Conservation (phyloP, 2,113 vertebrate genomes). For the Colossoma macropomum region DNA sequence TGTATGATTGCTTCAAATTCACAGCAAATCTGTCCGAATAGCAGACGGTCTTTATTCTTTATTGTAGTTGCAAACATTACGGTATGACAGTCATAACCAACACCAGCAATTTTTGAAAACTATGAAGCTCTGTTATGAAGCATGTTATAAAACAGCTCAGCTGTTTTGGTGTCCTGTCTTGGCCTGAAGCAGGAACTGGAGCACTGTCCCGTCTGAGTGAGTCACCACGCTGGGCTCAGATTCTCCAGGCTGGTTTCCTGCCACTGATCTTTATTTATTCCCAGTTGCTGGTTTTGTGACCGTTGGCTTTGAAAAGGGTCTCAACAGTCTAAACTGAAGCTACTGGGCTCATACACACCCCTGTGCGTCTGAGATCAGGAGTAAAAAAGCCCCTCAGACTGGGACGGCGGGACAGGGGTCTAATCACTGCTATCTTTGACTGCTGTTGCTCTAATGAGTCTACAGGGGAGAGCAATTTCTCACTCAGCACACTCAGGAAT, state of each 20-base stretch:
- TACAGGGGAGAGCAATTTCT: slow-evolving; percentile 32
- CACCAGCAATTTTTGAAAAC: no score
- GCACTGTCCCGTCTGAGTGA: neutral
- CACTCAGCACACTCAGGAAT: slow-evolving; percentile 19
- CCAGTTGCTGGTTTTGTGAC: neutral
- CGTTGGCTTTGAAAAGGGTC: neutral
- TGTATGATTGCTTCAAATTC: no score
- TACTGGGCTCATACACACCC: neutral
- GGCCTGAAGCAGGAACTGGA: neutral
- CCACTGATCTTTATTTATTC: slow-evolving; percentile 16
- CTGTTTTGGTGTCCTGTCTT: neutral
- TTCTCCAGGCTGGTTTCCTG: slow-evolving; percentile 11
- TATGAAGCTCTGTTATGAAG: no score
- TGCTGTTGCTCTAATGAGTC: slow-evolving; percentile 28
- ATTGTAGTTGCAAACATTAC: no score
- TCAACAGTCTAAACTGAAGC: slow-evolving; percentile 7
- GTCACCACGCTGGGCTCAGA: neutral
- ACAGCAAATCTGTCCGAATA: no score
- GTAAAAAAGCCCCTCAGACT: no score
- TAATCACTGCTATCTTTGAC: slow-evolving; percentile 48
- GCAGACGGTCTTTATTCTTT: no score
- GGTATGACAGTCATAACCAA: no score
- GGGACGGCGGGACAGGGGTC: neutral
- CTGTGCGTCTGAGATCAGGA: neutral
- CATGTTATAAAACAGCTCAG: no score